Conservation (phyloP, 2,888 invertebrate genomes). For the Folsomia manolachei region DNA sequence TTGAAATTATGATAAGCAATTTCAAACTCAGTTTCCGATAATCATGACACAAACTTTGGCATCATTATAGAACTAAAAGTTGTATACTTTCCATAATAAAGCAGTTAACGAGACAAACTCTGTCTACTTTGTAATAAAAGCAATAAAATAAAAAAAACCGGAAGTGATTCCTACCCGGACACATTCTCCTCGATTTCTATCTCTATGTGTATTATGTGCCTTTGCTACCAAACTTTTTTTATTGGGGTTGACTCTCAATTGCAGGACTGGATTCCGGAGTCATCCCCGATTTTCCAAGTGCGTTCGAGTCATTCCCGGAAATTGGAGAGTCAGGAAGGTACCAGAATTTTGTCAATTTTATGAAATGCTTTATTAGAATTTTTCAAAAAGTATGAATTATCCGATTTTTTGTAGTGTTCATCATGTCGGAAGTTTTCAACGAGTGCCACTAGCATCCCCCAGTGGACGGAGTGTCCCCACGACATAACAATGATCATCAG, state of each 20-base stretch:
- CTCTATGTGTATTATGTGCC: too few species aligned
- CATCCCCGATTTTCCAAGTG: slow-evolving; percentile 48
- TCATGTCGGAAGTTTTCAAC: slow-evolving; percentile 47
- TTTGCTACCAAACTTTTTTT: not conserved
- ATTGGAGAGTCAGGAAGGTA: slow-evolving; percentile 46
- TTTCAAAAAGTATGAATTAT: not conserved
- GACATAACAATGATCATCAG: not conserved
- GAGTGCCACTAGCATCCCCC: slow-evolving; percentile 43
- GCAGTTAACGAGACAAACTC: too few species aligned
- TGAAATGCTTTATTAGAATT: not conserved
- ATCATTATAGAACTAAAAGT: too few species aligned
- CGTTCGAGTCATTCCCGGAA: slow-evolving; percentile 48
- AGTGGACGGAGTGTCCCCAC: not conserved
- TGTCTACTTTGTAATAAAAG: too few species aligned
- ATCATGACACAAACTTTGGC: too few species aligned
- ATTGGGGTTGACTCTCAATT: too few species aligned
- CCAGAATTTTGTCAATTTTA: not conserved
- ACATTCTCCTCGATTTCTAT: too few species aligned
- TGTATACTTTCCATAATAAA: too few species aligned
- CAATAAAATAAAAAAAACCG: too few species aligned
- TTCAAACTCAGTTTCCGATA: too few species aligned
- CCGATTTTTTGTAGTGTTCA: slow-evolving; percentile 39
- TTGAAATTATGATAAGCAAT: too few species aligned
- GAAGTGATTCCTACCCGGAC: too few species aligned
- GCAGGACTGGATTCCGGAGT: slow-evolving; percentile 39